These are phyloP conservation scores for Equus quagga DNA, from an alignment of 2,113 vertebrate genomes.

Conservation along the genomic window DNA sequence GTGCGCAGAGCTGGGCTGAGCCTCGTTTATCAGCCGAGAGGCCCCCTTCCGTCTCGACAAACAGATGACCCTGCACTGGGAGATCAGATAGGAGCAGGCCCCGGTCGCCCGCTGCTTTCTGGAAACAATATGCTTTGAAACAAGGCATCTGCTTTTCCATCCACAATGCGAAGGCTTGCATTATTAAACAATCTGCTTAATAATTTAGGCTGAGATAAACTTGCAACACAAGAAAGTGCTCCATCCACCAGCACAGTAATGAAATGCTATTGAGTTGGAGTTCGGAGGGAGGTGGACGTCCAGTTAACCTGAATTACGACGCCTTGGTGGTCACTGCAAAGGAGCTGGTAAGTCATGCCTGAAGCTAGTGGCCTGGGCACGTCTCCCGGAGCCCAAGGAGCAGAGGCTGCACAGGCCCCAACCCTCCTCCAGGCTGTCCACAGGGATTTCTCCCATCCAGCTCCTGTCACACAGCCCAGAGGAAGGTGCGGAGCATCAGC, in stretches of 20 bases:
- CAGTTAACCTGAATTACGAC: not conserved
- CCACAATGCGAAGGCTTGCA: conserved; percentile 52
- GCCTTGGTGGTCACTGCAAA: not conserved
- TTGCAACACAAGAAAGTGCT: conserved; percentile 40
- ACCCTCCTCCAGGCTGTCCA: not conserved
- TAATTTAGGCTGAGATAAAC: conserved; percentile 79
- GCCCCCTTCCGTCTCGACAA: accelerated
- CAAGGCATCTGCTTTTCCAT: conserved; percentile 60
- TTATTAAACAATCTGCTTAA: conserved; percentile 79
- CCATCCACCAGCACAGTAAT: conserved; percentile 16
- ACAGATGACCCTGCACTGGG: not conserved
- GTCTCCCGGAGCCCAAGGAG: accelerated
- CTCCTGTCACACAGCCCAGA: accelerated
- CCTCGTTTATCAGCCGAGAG: not conserved
- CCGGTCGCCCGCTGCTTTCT: not conserved
- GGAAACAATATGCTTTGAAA: conserved; percentile 61
- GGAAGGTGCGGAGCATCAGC: accelerated
- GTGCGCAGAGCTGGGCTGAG: accelerated
- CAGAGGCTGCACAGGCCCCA: accelerated
- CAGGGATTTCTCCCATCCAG: not conserved
- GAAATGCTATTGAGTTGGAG: conserved; percentile 39
- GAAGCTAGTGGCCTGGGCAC: accelerated
- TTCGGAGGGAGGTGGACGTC: conserved; percentile 7
- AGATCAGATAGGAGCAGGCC: not conserved
- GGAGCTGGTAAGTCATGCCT: accelerated